Conservation (phyloP, 2,888 invertebrate genomes). For the Isotomurus palustris region DNA sequence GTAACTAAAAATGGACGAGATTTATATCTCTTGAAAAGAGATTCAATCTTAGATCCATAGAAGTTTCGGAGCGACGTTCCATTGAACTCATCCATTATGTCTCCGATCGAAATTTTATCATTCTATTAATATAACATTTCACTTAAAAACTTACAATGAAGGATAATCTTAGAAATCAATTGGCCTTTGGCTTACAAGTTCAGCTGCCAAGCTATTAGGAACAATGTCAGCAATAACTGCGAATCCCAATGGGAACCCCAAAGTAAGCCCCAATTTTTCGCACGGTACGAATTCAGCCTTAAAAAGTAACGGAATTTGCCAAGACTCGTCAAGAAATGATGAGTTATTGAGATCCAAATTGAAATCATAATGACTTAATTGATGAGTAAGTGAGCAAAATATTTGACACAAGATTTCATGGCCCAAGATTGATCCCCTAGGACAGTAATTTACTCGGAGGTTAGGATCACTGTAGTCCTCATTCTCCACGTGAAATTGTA, state of each 20-base stretch:
- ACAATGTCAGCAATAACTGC: conserved; percentile 59
- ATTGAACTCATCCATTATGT: conserved; percentile 62
- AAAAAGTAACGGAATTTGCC: conserved; percentile 58
- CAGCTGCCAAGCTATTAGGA: conserved; percentile 60
- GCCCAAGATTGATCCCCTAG: conserved; percentile 49
- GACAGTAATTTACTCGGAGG: conserved; percentile 36
- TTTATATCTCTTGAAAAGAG: conserved; percentile 53
- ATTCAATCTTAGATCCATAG: conserved; percentile 54
- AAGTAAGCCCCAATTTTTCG: conserved; percentile 56
- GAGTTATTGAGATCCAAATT: conserved; percentile 57
- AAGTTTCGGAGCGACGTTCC: conserved; percentile 54
- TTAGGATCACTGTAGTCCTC: conserved; percentile 33
- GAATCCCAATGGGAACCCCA: conserved; percentile 57
- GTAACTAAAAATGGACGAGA: conserved; percentile 54
- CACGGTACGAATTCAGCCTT: conserved; percentile 61
- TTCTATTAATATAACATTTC: not conserved
- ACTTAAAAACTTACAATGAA: conserved; percentile 1
- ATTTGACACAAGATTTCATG: conserved; percentile 62
- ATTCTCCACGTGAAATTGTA: conserved; percentile 54
- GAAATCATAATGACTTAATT: conserved; percentile 55
- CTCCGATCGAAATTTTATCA: conserved; percentile 59
- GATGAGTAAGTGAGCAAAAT: conserved; percentile 57
- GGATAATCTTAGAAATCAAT: not conserved
- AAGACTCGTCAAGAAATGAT: conserved; percentile 61
- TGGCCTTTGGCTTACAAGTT: conserved; percentile 56